Evolutionary conservation across 2,888 invertebrate species (phyloP).

Genomic region (Eumerus sabulonum): DNA sequence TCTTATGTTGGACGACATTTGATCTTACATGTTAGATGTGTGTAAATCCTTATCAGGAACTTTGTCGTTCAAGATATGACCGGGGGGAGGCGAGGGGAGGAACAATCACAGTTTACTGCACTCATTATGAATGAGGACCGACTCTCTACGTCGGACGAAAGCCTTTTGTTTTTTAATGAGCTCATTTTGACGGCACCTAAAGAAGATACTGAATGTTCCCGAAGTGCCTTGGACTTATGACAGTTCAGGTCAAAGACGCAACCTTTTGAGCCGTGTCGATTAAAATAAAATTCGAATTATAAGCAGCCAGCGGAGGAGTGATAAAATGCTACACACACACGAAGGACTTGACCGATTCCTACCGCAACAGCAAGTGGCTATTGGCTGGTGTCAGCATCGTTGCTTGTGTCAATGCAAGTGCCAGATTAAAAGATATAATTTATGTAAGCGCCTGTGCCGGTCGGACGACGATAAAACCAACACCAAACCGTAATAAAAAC

Average conservation of each 20-base stretch:
- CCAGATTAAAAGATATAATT: slow-evolving; percentile 50
- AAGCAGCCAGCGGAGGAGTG: not conserved
- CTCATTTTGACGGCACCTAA: slow-evolving; percentile 5
- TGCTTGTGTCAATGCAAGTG: too few relatives aligned
- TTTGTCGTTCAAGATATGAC: too few relatives aligned
- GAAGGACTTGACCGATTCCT: slow-evolving; percentile 28
- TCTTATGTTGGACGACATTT: slow-evolving; percentile 40
- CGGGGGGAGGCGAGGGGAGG: slow-evolving; percentile 26
- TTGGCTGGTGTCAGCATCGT: too few relatives aligned
- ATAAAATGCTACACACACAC: not conserved
- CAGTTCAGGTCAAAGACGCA: slow-evolving; percentile 38
- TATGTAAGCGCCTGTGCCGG: slow-evolving; percentile 53
- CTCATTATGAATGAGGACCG: slow-evolving; percentile 26
- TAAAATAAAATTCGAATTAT: slow-evolving; percentile 9
- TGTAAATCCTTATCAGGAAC: slow-evolving; percentile 11
- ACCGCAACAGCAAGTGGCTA: slow-evolving; percentile 43
- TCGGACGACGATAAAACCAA: slow-evolving; percentile 62
- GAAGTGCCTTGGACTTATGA: slow-evolving; percentile 5
- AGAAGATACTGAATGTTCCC: too few relatives aligned
- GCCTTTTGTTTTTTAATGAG: slow-evolving; percentile 46
- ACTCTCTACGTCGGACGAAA: slow-evolving; percentile 6
- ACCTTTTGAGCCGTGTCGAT: slow-evolving; percentile 8
- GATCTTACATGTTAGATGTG: slow-evolving; percentile 42
- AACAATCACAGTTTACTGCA: slow-evolving; percentile 25
- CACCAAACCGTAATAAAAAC: slow-evolving; percentile 64